These are phyloP conservation scores for Lasioglossum marginatum DNA, from an alignment of 2,888 invertebrate genomes.

Conservation along the genomic window DNA sequence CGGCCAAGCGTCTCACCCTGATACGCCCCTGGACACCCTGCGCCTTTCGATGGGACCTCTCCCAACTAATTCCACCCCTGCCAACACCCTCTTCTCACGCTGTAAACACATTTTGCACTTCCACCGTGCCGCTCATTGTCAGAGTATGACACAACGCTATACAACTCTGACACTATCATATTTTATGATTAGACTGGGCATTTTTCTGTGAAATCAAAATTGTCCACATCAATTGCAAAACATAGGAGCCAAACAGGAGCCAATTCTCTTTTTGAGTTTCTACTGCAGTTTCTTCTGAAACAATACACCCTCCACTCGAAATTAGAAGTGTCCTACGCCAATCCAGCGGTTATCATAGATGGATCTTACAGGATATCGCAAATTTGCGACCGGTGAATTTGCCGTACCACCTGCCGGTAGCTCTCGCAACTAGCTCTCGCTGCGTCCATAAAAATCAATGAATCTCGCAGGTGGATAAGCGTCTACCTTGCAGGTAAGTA, in stretches of 20 bases:
- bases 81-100: slow-evolving; percentile 50
- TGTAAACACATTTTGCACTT: slow-evolving; percentile 69
- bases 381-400: slow-evolving; percentile 31
- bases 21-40: slow-evolving; percentile 64
- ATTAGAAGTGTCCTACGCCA: background rate
- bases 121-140: slow-evolving; percentile 40
- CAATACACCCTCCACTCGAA: background rate
- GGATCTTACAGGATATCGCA: slow-evolving; percentile 24
- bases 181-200: background rate
- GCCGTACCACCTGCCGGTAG: slow-evolving; percentile 78
- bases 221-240: background rate
- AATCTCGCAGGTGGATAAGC: slow-evolving; percentile 78
- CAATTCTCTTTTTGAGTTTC: background rate
- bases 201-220: background rate
- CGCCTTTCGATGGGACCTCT: slow-evolving; percentile 38
- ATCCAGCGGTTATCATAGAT: slow-evolving; percentile 19
- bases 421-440: slow-evolving; percentile 70
- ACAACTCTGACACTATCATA: background rate
- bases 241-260: no score
- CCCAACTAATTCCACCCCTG: slow-evolving; percentile 41
- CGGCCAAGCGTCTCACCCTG: slow-evolving; percentile 81
- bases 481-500: slow-evolving; percentile 67
- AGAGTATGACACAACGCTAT: background rate
- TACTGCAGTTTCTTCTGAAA: background rate
- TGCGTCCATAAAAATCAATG: slow-evolving; percentile 76